phyloP scores from a whole-genome alignment of 92 coral and sea anemone species.

The Epizoanthus ramosus region DNA sequence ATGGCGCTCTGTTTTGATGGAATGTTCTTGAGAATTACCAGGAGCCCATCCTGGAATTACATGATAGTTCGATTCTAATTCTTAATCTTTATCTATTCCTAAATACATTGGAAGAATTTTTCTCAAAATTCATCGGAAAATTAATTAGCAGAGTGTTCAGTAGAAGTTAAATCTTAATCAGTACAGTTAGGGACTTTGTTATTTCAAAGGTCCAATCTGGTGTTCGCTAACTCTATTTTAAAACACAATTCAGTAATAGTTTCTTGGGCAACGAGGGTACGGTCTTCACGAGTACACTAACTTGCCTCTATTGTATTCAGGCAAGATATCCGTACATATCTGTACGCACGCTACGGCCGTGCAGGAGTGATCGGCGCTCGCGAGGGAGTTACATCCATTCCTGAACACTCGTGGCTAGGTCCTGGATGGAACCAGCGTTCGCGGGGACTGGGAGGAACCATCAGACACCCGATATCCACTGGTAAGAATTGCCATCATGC shows the following conservation, averaged over 20 bases:
- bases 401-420: conserved; percentile 89
- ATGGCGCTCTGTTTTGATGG: not conserved
- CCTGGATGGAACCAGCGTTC: conserved; percentile 96
- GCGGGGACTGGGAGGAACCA: conserved; percentile 96
- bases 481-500: conserved; percentile 47
- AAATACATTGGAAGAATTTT: no score
- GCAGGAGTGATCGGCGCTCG: conserved; percentile 85
- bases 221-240: not conserved
- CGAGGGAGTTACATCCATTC: conserved; percentile 89
- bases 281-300: not conserved
- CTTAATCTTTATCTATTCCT: no score
- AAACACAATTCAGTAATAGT: no score
- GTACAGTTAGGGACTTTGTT: no score
- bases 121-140: no score
- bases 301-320: not conserved
- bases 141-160: no score
- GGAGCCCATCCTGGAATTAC: no score
- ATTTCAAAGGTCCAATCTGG: no score
- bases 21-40: no score
- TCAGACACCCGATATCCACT: conserved; percentile 85
- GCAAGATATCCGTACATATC: conserved; percentile 82
- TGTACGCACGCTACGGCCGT: conserved; percentile 83
- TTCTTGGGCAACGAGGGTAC: no score
- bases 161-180: no score
- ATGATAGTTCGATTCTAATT: no score